A percentile compares a stretch with the other conserved stretches of the same genome.
phyloP scores from a whole-genome alignment of 2,888 invertebrate species.

The Leptopterna dolabrata region DNA sequence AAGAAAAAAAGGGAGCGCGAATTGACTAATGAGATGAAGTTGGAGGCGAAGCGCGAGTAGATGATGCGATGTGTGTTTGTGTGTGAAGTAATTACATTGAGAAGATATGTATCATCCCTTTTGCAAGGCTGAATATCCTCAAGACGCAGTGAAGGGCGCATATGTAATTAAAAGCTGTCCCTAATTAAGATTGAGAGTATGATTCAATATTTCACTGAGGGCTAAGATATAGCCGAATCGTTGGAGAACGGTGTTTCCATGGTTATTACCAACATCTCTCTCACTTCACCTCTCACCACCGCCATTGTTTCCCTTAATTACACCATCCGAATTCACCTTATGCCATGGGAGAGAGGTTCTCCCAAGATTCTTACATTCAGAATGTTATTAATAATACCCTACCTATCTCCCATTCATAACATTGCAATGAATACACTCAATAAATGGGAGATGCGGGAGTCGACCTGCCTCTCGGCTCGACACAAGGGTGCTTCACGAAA shows the following conservation, averaged over 20 bases:
- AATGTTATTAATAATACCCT: background rate
- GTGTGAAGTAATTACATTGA: slow-evolving; percentile 17
- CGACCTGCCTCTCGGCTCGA: no score
- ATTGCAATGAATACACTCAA: background rate
- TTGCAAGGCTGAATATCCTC: background rate
- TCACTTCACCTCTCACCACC: background rate
- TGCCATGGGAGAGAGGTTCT: background rate
- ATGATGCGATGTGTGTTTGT: background rate
- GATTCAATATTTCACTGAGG: slow-evolving; percentile 31
- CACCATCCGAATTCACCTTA: background rate
- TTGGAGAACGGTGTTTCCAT: background rate
- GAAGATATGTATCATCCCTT: background rate
- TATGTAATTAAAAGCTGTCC: slow-evolving; percentile 43
- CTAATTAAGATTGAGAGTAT: slow-evolving; percentile 44
- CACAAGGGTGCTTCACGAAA: background rate
- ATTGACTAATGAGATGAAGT: background rate
- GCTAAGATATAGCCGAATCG: background rate
- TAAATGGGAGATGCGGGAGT: no score
- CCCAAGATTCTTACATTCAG: background rate
- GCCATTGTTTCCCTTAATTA: slow-evolving; percentile 8
- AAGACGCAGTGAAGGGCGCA: background rate
- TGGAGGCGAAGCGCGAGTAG: background rate
- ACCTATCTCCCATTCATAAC: background rate
- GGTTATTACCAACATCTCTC: background rate
- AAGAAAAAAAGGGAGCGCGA: background rate